Conservation (phyloP, 2,797 vertebrate species). For the Sebastes iracundus region DNA sequence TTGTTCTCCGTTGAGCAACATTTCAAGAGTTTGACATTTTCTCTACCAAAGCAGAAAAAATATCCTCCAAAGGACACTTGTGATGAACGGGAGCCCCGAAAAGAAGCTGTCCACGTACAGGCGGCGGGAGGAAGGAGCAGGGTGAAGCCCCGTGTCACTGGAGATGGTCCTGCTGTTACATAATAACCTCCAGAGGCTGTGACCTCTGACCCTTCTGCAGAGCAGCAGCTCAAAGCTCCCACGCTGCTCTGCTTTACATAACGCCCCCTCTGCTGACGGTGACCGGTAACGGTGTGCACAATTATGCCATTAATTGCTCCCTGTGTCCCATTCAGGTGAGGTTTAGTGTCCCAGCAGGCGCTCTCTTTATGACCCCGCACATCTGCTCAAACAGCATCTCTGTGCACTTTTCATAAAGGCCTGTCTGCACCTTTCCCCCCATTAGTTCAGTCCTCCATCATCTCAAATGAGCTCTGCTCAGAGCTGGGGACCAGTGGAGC, state of each 20-base stretch:
- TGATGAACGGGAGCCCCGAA: not conserved
- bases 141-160: slow-evolving; percentile 24
- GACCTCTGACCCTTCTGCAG: slow-evolving; percentile 43
- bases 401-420: slow-evolving; percentile 27
- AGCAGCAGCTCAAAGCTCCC: slow-evolving; percentile 23
- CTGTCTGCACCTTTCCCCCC: slow-evolving; percentile 8
- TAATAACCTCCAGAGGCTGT: slow-evolving; percentile 53
- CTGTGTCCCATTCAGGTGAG: slow-evolving; percentile 30
- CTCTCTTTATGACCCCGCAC: slow-evolving; percentile 20
- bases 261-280: slow-evolving; percentile 23
- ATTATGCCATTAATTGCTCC: slow-evolving; percentile 31
- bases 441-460: slow-evolving; percentile 44
- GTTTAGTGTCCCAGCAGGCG: slow-evolving; percentile 11
- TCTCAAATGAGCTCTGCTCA: slow-evolving; percentile 5
- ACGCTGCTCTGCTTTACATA: slow-evolving; percentile 37
- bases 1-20: slow-evolving; percentile 21
- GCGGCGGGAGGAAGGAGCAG: not conserved
- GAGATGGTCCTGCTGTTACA: slow-evolving; percentile 57
- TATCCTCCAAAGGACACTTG: slow-evolving; percentile 8
- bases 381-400: slow-evolving; percentile 43
- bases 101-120: not conserved
- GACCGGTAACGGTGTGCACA: slow-evolving; percentile 9
- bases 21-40: slow-evolving; percentile 32
- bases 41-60: slow-evolving; percentile 39
- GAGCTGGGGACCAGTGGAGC: not conserved